Conservation (phyloP, 92 coral and sea anemone species). For the Epizoanthus stellaris region DNA sequence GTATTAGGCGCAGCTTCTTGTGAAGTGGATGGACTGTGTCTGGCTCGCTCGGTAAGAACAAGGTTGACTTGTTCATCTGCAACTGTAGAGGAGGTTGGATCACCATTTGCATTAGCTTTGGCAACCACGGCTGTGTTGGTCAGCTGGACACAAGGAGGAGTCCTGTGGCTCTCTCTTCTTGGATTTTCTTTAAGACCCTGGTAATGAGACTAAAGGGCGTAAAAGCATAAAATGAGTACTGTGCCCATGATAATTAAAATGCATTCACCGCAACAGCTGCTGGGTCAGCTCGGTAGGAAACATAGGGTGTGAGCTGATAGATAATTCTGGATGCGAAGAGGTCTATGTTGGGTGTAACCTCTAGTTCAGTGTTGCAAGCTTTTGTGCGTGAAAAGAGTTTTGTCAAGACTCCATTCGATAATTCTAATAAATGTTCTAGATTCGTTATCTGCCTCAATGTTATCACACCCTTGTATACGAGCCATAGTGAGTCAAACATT, state of each 20-base stretch:
- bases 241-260: constrained; percentile 5
- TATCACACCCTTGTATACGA: constrained; percentile 28
- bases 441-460: constrained; percentile 40
- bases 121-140: neutral
- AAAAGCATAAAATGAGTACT: constrained; percentile 44
- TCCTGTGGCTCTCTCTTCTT: constrained; percentile 48
- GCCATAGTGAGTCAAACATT: constrained; percentile 33
- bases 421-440: neutral
- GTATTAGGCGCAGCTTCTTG: constrained; percentile 27
- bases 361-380: neutral
- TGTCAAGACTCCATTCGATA: neutral
- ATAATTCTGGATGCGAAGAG: constrained; percentile 19
- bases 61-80: constrained; percentile 6
- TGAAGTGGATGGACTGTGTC: constrained; percentile 48
- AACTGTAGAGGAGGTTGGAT: constrained; percentile 41
- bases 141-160: neutral
- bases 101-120: constrained; percentile 43
- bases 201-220: constrained; percentile 49
- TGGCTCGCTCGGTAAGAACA: constrained; percentile 45
- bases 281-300: constrained; percentile 5
- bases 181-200: constrained; percentile 48
- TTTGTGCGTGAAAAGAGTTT: constrained; percentile 22
- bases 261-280: constrained; percentile 21
- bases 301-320: neutral
- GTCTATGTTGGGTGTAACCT: constrained; percentile 20